These are phyloP conservation scores for Mylabris sibirica DNA, from an alignment of 2,888 invertebrate genomes.

Conservation along the genomic window DNA sequence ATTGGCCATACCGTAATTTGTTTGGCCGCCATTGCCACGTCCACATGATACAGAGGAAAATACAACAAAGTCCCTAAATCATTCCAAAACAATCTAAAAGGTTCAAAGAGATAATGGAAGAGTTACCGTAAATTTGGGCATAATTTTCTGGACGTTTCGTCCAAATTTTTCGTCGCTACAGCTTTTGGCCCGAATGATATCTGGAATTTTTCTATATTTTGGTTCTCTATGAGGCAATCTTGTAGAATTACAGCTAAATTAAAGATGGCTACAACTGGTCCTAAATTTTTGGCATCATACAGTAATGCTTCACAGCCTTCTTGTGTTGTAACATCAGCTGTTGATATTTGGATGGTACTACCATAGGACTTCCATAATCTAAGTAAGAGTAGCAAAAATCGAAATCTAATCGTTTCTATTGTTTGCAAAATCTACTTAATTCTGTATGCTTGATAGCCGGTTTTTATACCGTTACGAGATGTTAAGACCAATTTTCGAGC, in stretches of 20 bases:
- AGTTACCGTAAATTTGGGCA: conserved; percentile 19
- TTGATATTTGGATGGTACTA: conserved; percentile 71
- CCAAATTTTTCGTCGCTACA: conserved; percentile 76
- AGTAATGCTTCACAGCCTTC: conserved; percentile 74
- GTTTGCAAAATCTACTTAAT: conserved; percentile 8
- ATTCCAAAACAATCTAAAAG: background rate
- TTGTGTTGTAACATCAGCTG: conserved; percentile 71
- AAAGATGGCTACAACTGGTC: conserved; percentile 73
- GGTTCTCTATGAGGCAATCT: conserved; percentile 66
- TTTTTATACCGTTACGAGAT: conserved; percentile 66
- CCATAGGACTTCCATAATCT: conserved; percentile 60
- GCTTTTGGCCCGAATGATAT: conserved; percentile 69
- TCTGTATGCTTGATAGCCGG: conserved; percentile 65
- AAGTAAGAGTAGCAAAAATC: background rate
- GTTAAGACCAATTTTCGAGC: conserved; percentile 67
- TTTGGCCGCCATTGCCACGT: conserved; percentile 91
- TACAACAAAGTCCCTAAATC: conserved; percentile 77
- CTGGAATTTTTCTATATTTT: conserved; percentile 62
- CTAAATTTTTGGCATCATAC: conserved; percentile 67
- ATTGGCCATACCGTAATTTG: conserved; percentile 89
- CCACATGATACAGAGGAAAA: conserved; percentile 92
- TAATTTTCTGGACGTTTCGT: conserved; percentile 63
- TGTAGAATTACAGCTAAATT: conserved; percentile 62
- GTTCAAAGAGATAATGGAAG: too few relatives aligned
- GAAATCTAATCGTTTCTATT: background rate